Conservation (phyloP, 2,113 vertebrate genomes). For the Nansenia antarctica region DNA sequence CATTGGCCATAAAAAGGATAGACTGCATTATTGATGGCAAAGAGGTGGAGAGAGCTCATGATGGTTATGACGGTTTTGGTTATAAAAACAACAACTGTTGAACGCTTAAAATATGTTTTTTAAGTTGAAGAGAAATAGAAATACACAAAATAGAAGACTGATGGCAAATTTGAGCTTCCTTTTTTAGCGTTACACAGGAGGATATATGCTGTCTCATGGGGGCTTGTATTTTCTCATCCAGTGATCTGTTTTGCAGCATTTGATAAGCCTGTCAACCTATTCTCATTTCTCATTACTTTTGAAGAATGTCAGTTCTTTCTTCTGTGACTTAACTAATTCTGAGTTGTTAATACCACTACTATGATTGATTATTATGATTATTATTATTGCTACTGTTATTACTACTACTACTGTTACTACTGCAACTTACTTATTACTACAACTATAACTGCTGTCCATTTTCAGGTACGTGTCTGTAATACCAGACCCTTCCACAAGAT, state of each 20-base stretch:
- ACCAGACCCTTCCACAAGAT: conserved; percentile 76
- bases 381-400: conserved; percentile 71
- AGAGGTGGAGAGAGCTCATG: conserved; percentile 3
- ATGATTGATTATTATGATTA: conserved; percentile 74
- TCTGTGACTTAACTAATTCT: conserved; percentile 61
- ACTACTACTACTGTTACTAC: conserved; percentile 77
- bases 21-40: conserved; percentile 52
- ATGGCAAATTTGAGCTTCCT: conserved; percentile 62
- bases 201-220: conserved; percentile 53
- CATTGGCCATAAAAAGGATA: conserved; percentile 46
- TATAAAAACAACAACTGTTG: conserved; percentile 35
- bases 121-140: conserved; percentile 53
- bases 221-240: conserved; percentile 63
- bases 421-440: conserved; percentile 75
- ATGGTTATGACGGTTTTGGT: conserved; percentile 22
- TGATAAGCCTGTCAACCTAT: conserved; percentile 56
- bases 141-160: conserved; percentile 49
- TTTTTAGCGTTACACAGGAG: conserved; percentile 53
- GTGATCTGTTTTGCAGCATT: conserved; percentile 65
- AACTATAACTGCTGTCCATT: conserved; percentile 78
- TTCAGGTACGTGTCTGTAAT: conserved; percentile 79
- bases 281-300: conserved; percentile 60
- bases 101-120: conserved; percentile 41
- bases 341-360: conserved; percentile 75
- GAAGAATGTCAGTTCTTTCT: conserved; percentile 66